Conservation (phyloP, 2,113 vertebrate genomes). For the Myotis yumanensis region DNA sequence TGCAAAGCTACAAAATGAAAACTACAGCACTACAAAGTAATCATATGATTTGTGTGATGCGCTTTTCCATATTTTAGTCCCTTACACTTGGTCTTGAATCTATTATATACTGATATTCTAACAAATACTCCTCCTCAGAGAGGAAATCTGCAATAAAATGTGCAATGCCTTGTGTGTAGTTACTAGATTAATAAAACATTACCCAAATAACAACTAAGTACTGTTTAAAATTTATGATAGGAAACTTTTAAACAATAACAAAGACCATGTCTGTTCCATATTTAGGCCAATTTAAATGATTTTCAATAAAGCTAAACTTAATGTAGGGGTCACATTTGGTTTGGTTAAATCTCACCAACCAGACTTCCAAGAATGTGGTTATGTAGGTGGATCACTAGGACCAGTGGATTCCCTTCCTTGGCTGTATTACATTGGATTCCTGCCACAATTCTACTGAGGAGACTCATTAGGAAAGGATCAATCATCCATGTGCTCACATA, state of each 20-base stretch:
- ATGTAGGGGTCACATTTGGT: not conserved
- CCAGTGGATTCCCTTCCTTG: not conserved
- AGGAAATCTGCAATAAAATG: slow-evolving; percentile 28
- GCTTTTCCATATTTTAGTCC: not conserved
- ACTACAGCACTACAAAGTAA: not conserved
- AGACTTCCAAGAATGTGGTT: not conserved
- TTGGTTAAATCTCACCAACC: not conserved
- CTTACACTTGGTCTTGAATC: not conserved
- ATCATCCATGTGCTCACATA: not conserved
- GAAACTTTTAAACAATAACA: slow-evolving; percentile 52
- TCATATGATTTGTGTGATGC: not conserved
- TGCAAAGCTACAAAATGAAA: slow-evolving; percentile 13
- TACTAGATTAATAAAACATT: slow-evolving; percentile 34
- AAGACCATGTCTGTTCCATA: not conserved
- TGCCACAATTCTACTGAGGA: not conserved
- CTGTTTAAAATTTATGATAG: slow-evolving; percentile 56
- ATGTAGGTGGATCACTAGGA: not conserved
- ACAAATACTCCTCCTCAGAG: not conserved
- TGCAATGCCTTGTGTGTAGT: not conserved
- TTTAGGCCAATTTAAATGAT: slow-evolving; percentile 19
- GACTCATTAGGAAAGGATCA: not conserved
- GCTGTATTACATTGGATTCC: not conserved
- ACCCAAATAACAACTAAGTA: not conserved
- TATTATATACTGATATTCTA: not conserved
- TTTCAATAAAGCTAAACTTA: not conserved